phyloP scores from a whole-genome alignment of 2,888 invertebrate genomes.

The Zaprionus obscuricornis region DNA sequence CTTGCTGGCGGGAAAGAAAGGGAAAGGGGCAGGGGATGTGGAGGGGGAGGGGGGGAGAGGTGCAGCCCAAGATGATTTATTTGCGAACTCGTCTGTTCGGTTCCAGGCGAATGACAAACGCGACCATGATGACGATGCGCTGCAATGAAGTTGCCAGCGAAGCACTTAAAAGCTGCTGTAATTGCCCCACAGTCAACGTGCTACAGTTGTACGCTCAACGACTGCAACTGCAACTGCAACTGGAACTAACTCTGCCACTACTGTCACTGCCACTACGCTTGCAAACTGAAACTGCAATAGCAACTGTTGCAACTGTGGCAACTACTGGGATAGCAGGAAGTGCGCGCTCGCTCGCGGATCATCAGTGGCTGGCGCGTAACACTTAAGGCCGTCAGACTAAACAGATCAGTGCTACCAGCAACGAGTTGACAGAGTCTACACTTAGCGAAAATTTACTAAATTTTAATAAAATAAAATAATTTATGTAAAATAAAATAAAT shows the following conservation, averaged over 20 bases:
- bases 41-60: slow-evolving; percentile 12
- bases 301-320: slow-evolving; percentile 9
- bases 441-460: slow-evolving; percentile 15
- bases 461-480: no score
- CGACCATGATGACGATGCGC: slow-evolving; percentile 27
- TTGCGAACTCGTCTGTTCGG: slow-evolving; percentile 72
- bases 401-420: slow-evolving; percentile 31
- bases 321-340: slow-evolving; percentile 58
- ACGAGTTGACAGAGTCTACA: slow-evolving; percentile 12
- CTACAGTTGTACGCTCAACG: no score
- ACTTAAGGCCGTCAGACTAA: slow-evolving; percentile 47
- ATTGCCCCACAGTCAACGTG: no score
- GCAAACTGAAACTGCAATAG: slow-evolving; percentile 14
- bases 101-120: slow-evolving; percentile 79
- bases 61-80: slow-evolving; percentile 71
- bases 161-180: slow-evolving; percentile 59
- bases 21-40: neutral
- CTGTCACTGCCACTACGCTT: slow-evolving; percentile 18
- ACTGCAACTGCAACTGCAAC: slow-evolving; percentile 60
- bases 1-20: neutral
- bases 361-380: slow-evolving; percentile 30
- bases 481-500: no score
- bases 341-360: slow-evolving; percentile 60
- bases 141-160: slow-evolving; percentile 54
- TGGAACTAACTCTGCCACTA: slow-evolving; percentile 13